phyloP scores from a whole-genome alignment of 1,140 invertebrate species.

The Drosophila erecta region DNA sequence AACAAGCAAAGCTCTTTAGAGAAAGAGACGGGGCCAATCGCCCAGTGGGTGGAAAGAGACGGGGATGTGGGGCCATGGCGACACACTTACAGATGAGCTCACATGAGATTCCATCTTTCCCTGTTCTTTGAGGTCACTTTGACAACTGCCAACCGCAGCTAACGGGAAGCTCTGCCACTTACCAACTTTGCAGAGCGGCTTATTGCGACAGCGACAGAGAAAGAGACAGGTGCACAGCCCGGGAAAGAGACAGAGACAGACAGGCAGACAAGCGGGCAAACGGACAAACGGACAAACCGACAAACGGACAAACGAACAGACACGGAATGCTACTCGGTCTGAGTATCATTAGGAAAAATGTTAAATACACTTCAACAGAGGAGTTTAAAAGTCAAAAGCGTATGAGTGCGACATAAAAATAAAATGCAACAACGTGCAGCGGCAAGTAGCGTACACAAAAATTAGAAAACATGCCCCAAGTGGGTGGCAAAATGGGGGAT shows the following conservation, averaged over 20 bases:
- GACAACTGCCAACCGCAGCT: slow-evolving; percentile 74
- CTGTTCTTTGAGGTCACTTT: slow-evolving; percentile 79
- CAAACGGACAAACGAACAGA: slow-evolving; percentile 16
- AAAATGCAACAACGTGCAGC: slow-evolving; percentile 51
- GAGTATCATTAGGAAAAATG: slow-evolving; percentile 81
- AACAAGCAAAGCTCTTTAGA: slow-evolving; percentile 53
- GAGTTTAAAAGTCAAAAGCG: slow-evolving; percentile 76
- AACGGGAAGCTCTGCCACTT: slow-evolving; percentile 65
- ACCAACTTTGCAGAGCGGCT: slow-evolving; percentile 28
- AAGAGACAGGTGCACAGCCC: slow-evolving; percentile 2
- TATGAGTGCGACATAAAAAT: slow-evolving; percentile 68
- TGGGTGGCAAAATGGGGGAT: not conserved
- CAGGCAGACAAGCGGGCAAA: not conserved
- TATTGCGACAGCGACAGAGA: slow-evolving; percentile 19
- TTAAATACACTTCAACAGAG: slow-evolving; percentile 74
- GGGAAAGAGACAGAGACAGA: not conserved
- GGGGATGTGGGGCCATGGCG: not conserved
- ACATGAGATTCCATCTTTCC: slow-evolving; percentile 54
- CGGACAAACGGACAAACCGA: too few relatives aligned
- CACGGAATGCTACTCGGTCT: slow-evolving; percentile 68
- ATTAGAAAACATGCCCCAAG: slow-evolving; percentile 58
- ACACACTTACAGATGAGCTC: slow-evolving; percentile 55
- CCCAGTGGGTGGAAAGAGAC: not conserved
- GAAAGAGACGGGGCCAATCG: slow-evolving; percentile 1
- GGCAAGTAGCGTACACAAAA: slow-evolving; percentile 38